These are phyloP conservation scores for Chelidonichthys spinosus DNA, from an alignment of 2,797 vertebrate genomes.

Conservation along the genomic window DNA sequence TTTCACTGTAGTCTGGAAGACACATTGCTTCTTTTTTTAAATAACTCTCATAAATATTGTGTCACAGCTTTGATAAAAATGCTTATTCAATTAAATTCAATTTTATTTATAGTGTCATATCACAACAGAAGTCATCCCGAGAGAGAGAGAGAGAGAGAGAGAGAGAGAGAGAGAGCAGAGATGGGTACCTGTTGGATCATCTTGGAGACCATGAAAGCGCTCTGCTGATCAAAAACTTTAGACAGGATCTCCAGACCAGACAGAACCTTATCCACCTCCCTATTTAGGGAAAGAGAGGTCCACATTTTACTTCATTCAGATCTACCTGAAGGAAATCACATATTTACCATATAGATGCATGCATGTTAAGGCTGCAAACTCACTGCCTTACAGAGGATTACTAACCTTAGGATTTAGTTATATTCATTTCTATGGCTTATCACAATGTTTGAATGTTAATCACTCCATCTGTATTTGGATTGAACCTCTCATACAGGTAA, in stretches of 20 bases:
- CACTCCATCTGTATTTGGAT: too few species aligned
- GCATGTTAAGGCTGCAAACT: not conserved
- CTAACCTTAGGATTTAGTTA: not conserved
- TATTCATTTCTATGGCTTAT: not conserved
- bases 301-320: not conserved
- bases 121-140: too few species aligned
- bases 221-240: conserved; percentile 98
- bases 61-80: not conserved
- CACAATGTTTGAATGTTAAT: conserved; percentile 12
- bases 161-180: not conserved
- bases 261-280: conserved; percentile 96
- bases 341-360: not conserved
- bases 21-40: not conserved
- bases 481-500: too few species aligned
- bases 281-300: conserved; percentile 58
- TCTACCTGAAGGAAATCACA: not conserved
- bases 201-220: conserved; percentile 92
- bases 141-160: too few species aligned
- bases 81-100: too few species aligned
- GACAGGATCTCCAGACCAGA: conserved; percentile 95
- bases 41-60: too few species aligned
- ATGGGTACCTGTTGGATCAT: conserved; percentile 92
- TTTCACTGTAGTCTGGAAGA: not conserved
- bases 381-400: not conserved
- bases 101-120: too few species aligned